Percentiles rank a stretch among this genome's conserved stretches.
Evolutionary conservation across 2,113 vertebrate species (phyloP).

Genomic region (Periophthalmus modestus): DNA sequence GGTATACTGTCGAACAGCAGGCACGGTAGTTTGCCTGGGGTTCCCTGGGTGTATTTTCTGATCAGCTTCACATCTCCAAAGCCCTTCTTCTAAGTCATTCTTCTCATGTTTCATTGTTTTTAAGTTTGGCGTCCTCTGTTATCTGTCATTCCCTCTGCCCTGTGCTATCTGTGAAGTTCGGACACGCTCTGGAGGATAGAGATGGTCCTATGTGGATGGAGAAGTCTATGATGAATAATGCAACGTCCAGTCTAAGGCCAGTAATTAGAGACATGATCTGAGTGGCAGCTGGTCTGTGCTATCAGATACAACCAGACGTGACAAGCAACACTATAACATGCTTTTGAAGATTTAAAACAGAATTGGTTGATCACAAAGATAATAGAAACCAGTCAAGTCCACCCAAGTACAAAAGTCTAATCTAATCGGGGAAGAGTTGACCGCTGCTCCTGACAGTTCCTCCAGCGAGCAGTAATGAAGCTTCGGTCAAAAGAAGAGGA

Average conservation of each 20-base stretch:
- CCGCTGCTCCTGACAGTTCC: no score
- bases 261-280: neutral
- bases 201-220: neutral
- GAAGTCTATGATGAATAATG: neutral
- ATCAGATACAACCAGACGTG: neutral
- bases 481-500: no score
- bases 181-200: neutral
- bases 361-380: neutral
- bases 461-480: no score
- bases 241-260: neutral
- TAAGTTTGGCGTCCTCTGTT: neutral
- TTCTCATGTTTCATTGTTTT: neutral
- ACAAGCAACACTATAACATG: neutral
- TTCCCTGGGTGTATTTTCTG: neutral
- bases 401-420: no score
- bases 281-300: neutral
- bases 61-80: neutral
- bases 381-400: no score
- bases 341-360: neutral
- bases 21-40: neutral
- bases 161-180: neutral
- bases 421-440: no score
- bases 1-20: no score
- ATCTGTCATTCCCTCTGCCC: constrained; percentile 6
- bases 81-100: no score